These are phyloP conservation scores for Prietella phreatophila DNA, from an alignment of 2,113 vertebrate genomes.

Conservation along the genomic window DNA sequence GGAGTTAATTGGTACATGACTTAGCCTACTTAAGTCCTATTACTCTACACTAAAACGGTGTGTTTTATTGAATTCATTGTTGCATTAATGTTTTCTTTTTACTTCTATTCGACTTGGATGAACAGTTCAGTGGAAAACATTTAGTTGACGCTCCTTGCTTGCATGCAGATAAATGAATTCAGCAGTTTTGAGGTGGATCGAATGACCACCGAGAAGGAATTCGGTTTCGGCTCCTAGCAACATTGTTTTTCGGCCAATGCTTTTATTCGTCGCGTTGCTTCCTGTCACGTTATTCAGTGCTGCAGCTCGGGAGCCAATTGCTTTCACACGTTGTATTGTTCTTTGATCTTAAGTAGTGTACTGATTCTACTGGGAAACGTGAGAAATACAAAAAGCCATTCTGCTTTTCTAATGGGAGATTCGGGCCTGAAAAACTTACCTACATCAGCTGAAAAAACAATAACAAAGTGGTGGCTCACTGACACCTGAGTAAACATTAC, in stretches of 20 bases:
- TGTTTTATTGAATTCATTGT: neutral
- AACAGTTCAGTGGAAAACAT: neutral
- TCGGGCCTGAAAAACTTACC: neutral
- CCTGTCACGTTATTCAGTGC: neutral
- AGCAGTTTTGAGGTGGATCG: neutral
- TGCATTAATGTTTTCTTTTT: neutral
- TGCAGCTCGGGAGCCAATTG: neutral
- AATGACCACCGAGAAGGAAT: neutral
- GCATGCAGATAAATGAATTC: neutral
- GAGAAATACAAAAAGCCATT: neutral
- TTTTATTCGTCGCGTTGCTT: neutral
- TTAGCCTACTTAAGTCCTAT: neutral
- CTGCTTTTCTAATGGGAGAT: neutral
- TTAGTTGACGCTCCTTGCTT: neutral
- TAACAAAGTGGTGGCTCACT: neutral
- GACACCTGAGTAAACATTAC: neutral
- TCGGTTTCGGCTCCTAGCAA: neutral
- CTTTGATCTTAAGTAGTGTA: neutral
- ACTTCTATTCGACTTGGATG: neutral
- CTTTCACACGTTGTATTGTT: neutral
- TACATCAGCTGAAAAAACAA: conserved; percentile 8
- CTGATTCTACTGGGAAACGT: neutral
- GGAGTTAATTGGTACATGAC: neutral
- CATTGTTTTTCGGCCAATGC: neutral
- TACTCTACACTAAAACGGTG: neutral